phyloP scores from a whole-genome alignment of 2,888 invertebrate species.

The Ethmia dodecea region DNA sequence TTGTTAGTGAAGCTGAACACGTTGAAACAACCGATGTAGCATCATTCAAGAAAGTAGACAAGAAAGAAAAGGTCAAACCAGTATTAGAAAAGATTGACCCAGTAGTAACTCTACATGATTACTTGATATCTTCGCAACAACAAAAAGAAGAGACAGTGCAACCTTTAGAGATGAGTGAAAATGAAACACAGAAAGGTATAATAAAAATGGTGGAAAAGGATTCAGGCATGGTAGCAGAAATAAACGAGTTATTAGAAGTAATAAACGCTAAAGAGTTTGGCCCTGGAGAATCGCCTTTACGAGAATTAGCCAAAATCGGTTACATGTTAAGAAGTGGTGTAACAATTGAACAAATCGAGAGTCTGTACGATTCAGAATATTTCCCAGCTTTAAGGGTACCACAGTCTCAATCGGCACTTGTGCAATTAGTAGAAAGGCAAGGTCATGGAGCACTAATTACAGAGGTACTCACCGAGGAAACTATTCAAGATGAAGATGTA shows the following conservation, averaged over 20 bases:
- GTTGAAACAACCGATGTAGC: constrained; percentile 79
- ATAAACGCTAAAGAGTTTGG: constrained; percentile 89
- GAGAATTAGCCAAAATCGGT: constrained; percentile 90
- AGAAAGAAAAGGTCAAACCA: constrained; percentile 56
- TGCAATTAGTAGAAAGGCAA: constrained; percentile 89
- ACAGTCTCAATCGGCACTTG: constrained; percentile 90
- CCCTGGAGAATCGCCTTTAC: constrained; percentile 85
- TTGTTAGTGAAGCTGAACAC: constrained; percentile 77
- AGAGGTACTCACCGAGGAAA: constrained; percentile 89
- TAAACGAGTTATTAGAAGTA: constrained; percentile 84
- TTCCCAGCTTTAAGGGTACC: constrained; percentile 89
- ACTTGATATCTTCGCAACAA: constrained; percentile 76
- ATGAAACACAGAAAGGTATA: constrained; percentile 75
- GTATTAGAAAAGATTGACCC: constrained; percentile 65
- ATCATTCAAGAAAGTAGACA: constrained; percentile 79
- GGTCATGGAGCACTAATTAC: constrained; percentile 89
- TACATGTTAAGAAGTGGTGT: constrained; percentile 87
- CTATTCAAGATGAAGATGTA: constrained; percentile 85
- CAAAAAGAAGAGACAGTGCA: constrained; percentile 73
- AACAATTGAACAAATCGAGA: constrained; percentile 85
- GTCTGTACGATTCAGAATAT: constrained; percentile 86
- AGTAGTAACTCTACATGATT: constrained; percentile 74
- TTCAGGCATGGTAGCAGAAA: constrained; percentile 81
- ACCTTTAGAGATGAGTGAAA: constrained; percentile 73
- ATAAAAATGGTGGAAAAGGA: constrained; percentile 74